Base-by-base conservation (phyloP, 2,888 invertebrate species). In the Ophion obscuratus region DNA sequence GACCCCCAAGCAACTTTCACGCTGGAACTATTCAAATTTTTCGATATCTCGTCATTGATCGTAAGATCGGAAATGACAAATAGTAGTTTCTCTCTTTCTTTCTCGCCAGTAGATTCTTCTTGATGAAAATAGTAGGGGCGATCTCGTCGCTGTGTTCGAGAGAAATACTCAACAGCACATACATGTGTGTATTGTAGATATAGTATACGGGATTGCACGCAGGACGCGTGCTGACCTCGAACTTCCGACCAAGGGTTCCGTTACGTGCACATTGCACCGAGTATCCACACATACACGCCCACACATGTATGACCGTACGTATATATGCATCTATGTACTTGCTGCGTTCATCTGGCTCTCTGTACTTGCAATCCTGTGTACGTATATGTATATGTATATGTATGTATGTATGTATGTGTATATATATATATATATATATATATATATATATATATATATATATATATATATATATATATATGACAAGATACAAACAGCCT, bases 171-270 rank as follows among this genome's bases (percentile, higher is more conserved):
- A 24, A 68, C 3, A 31, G 11, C 17, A 62, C 24, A 71, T 20
- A 53, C 31, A 31, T 40, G 40, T 40, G 59, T 27, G 59, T 59
- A 59, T 68, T 62, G 62, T 62, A 44, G 17, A 53, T 66, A 31
- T 53, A 27, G 74, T 62, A 66, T 67, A 77, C 66, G 53, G 74
- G 81, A 76, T 83, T 74, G 82, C 79, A 85, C 85, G 87, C 88
- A 87, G 87, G 88, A 88, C 85, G 87, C 85, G 82, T 87, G 87
- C 64, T 85, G 89, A 88, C 88, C 87, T 89, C 89, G 85, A 88
- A 87, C 89, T 89, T 88, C 85, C 87, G 86, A 87, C 81, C 84
- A 75, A 83, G 81, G 81, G 83, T 89, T 89, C 88, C 88, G 89
- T 89, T 89, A 89, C 84, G 87, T 75, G 81, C 24, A 68, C 44